Evolutionary conservation across 2,888 invertebrate genomes (phyloP).

Genomic region (Drosophila kambysellisi): DNA sequence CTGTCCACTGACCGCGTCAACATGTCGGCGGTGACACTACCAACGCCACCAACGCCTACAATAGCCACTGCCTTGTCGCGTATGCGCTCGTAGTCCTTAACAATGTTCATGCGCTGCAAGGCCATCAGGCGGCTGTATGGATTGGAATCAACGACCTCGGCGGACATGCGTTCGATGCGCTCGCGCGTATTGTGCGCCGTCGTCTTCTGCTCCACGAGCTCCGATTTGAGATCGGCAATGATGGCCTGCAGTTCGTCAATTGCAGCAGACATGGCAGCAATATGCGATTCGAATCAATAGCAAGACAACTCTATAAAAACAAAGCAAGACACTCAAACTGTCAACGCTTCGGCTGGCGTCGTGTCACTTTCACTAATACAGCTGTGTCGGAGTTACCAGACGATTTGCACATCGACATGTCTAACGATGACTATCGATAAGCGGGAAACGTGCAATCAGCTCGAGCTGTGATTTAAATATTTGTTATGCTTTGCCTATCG

Average conservation of each 20-base stretch:
- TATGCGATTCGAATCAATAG: neutral
- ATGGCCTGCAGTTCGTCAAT: conserved; percentile 88
- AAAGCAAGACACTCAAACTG: neutral
- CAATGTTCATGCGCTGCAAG: conserved; percentile 99
- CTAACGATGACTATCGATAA: conserved; percentile 15
- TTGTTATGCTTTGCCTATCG: no score
- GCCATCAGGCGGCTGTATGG: conserved; percentile 99
- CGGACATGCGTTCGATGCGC: conserved; percentile 95
- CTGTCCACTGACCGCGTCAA: conserved; percentile 87
- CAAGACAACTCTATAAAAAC: conserved; percentile 21
- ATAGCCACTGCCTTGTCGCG: conserved; percentile 95
- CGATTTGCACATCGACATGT: neutral
- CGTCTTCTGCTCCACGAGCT: conserved; percentile 86
- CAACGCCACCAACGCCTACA: conserved; percentile 99
- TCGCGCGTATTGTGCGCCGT: conserved; percentile 85
- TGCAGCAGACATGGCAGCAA: conserved; percentile 86
- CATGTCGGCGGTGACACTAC: conserved; percentile 99
- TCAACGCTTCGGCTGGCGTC: conserved; percentile 54
- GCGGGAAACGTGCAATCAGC: neutral
- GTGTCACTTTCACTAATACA: conserved; percentile 59
- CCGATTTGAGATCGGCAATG: conserved; percentile 88
- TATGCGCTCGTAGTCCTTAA: conserved; percentile 97
- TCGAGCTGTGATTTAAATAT: neutral
- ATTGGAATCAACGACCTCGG: conserved; percentile 98
- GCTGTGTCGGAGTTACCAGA: neutral